A percentile compares a stretch with the other conserved stretches of the same genome.
These are phyloP conservation scores for Physeter macrocephalus DNA, from an alignment of 2,113 vertebrate species.

Conservation along the genomic window DNA sequence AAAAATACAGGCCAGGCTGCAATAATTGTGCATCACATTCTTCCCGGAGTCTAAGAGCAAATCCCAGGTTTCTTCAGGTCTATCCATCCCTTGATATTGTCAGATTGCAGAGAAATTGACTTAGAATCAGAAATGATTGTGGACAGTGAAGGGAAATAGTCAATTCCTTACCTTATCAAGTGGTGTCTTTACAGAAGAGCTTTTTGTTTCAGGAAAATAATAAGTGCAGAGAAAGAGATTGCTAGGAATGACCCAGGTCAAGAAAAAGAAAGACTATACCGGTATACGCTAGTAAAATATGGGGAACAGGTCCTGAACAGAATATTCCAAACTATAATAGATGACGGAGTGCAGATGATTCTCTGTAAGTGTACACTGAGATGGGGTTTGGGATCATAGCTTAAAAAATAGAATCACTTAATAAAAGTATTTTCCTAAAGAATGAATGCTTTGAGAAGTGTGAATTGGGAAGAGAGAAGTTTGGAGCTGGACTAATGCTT, in stretches of 20 bases:
- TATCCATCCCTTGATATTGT: not conserved
- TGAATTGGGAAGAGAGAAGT: not conserved
- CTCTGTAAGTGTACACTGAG: not conserved
- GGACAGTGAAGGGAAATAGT: constrained; percentile 25
- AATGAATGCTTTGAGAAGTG: not conserved
- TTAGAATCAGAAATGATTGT: not conserved
- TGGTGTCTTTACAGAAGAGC: not conserved
- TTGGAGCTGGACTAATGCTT: not conserved
- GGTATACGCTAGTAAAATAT: not conserved
- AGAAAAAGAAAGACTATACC: constrained; percentile 27
- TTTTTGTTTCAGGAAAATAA: constrained; percentile 44
- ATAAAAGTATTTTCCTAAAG: not conserved
- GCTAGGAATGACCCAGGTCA: constrained; percentile 15
- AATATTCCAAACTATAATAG: not conserved
- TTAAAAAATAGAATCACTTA: not conserved
- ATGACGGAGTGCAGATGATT: not conserved
- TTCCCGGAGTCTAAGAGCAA: not conserved
- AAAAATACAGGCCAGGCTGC: not conserved
- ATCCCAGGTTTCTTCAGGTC: not conserved
- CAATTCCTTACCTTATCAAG: constrained; percentile 12
- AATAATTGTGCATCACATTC: not conserved
- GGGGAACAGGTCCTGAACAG: not conserved
- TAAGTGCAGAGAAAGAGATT: constrained; percentile 24
- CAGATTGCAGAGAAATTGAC: not conserved
- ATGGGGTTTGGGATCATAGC: not conserved